Evolutionary conservation across 2,888 invertebrate genomes (phyloP).

Genomic region (Auanema sp.): DNA sequence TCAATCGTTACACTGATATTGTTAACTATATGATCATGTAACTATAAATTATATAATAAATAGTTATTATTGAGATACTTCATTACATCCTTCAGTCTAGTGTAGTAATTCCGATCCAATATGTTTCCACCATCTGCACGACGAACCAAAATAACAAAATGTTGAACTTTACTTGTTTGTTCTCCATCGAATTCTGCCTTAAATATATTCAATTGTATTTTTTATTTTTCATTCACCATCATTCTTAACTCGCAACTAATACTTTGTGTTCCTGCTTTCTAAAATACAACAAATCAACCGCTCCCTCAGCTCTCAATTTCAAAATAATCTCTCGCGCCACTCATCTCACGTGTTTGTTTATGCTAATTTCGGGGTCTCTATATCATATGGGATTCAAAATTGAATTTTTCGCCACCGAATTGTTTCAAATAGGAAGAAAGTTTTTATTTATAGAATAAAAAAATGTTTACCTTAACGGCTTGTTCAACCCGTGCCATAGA

Average conservation of each 20-base stretch:
- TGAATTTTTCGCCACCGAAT: too few species aligned
- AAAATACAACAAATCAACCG: neutral
- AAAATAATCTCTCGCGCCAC: too few species aligned
- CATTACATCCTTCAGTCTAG: conserved; percentile 11
- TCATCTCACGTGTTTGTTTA: too few species aligned
- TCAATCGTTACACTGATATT: conserved; percentile 21
- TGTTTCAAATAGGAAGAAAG: too few species aligned
- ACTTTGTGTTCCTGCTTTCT: neutral
- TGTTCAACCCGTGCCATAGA: conserved; percentile 19
- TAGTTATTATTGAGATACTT: neutral
- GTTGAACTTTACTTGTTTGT: conserved; percentile 16
- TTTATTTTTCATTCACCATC: neutral
- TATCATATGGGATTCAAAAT: too few species aligned
- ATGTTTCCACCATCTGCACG: conserved; percentile 22
- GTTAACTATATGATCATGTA: conserved; percentile 19
- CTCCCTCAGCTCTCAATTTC: too few species aligned
- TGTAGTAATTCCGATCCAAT: conserved; percentile 10
- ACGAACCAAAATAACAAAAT: conserved; percentile 22
- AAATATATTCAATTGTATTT: neutral
- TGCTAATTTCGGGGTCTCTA: too few species aligned
- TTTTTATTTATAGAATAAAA: too few species aligned
- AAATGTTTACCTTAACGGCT: conserved; percentile 8
- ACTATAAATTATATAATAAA: conserved; percentile 12
- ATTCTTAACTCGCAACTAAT: neutral
- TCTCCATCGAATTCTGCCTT: conserved; percentile 23